These are phyloP conservation scores for Philopedon plagiatum DNA, from an alignment of 2,888 invertebrate genomes.

Conservation along the genomic window DNA sequence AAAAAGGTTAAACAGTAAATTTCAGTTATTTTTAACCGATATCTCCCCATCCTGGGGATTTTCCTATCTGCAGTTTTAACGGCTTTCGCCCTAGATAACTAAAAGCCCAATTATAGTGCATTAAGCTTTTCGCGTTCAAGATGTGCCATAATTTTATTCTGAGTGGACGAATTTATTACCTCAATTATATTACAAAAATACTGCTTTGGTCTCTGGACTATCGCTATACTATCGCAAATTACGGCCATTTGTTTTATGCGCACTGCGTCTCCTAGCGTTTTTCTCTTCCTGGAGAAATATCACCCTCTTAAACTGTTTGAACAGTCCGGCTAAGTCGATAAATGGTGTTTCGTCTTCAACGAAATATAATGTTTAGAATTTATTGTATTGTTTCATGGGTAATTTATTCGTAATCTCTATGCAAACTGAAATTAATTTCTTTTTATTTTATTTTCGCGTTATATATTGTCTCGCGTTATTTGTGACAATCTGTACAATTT, in stretches of 20 bases:
- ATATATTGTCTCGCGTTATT: no score
- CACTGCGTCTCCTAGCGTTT: conserved; percentile 3
- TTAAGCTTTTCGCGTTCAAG: conserved; percentile 16
- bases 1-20: not conserved
- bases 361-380: no score
- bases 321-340: not conserved
- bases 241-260: conserved; percentile 20
- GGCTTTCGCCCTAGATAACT: conserved; percentile 10
- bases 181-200: conserved; percentile 36
- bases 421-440: no score
- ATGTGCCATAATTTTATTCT: conserved; percentile 28
- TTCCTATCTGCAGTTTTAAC: conserved; percentile 12
- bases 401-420: no score
- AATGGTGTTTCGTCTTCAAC: no score
- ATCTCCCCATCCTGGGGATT: not conserved
- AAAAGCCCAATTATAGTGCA: conserved; percentile 17
- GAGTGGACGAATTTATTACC: conserved; percentile 17
- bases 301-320: not conserved
- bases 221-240: conserved; percentile 20
- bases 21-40: no score
- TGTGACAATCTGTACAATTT: no score
- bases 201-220: conserved; percentile 28
- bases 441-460: no score
- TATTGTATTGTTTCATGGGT: no score
- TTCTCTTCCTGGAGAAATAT: not conserved